Evolutionary conservation across 2,888 invertebrate species (phyloP).

Genomic region (Syrista parreyssii): DNA sequence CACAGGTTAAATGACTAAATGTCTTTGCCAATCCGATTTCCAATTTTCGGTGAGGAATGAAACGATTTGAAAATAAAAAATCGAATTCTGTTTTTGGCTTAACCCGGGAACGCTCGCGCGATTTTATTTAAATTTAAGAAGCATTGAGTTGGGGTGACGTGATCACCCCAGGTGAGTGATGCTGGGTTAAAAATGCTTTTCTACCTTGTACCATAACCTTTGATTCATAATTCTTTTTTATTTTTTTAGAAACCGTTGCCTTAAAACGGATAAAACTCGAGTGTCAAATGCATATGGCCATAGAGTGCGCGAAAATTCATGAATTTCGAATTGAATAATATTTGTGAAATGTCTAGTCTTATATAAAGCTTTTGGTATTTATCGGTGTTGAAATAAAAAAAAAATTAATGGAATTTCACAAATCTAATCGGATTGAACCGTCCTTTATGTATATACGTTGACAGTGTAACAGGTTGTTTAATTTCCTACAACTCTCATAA

Average conservation of each 20-base stretch:
- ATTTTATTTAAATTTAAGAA: too few relatives aligned
- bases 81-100: background rate
- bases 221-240: too few relatives aligned
- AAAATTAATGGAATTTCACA: background rate
- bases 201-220: background rate
- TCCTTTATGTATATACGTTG: background rate
- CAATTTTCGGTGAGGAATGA: background rate
- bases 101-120: too few relatives aligned
- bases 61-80: background rate
- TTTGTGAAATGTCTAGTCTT: background rate
- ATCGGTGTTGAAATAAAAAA: background rate
- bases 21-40: background rate
- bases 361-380: background rate
- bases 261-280: background rate
- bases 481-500: background rate
- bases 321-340: background rate
- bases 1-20: background rate
- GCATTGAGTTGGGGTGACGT: too few relatives aligned
- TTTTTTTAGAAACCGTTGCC: background rate
- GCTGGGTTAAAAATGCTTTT: background rate
- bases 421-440: background rate
- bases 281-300: background rate
- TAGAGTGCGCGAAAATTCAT: background rate
- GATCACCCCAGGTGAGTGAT: too few relatives aligned
- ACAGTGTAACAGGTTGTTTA: background rate